Percentiles rank a stretch among this genome's conserved stretches.
Conservation (phyloP, 1,140 invertebrate species). For the Lanistes nyassanus region DNA sequence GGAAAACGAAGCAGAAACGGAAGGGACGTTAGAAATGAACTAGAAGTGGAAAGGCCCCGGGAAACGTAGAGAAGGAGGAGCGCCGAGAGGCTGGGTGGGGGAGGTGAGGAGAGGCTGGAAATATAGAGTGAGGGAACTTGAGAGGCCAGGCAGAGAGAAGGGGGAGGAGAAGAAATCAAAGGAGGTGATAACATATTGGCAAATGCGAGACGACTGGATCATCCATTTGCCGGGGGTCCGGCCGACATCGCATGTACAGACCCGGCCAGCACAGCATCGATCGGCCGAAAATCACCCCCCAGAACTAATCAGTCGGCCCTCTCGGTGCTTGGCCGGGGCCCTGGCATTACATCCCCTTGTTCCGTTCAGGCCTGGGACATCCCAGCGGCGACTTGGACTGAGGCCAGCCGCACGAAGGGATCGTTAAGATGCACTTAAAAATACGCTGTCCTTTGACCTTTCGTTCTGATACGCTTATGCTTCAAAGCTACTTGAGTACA, state of each 20-base stretch:
- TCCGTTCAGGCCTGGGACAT: background rate
- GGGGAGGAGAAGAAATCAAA: background rate
- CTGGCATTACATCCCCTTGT: background rate
- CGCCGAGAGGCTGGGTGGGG: background rate
- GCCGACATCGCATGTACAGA: background rate
- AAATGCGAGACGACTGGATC: conserved; percentile 14
- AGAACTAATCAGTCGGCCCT: conserved; percentile 8
- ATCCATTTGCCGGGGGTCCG: background rate
- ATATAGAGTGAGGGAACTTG: background rate
- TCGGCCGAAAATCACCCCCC: conserved; percentile 1
- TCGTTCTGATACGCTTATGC: too few relatives aligned
- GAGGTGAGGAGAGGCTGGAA: background rate
- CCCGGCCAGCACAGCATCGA: background rate
- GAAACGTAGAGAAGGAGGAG: too few relatives aligned
- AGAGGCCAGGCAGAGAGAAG: background rate
- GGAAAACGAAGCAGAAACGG: background rate
- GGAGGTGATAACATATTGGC: conserved; percentile 27
- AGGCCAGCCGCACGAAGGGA: background rate
- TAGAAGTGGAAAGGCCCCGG: background rate
- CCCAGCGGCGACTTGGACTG: background rate
- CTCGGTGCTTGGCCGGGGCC: background rate
- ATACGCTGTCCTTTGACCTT: too few relatives aligned
- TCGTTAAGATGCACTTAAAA: too few relatives aligned
- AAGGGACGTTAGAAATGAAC: background rate
- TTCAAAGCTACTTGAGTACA: too few relatives aligned